Percentiles rank a stretch among this genome's conserved stretches.
Evolutionary conservation across 2,888 invertebrate genomes (phyloP).

Genomic region (Euzophera pinguis): DNA sequence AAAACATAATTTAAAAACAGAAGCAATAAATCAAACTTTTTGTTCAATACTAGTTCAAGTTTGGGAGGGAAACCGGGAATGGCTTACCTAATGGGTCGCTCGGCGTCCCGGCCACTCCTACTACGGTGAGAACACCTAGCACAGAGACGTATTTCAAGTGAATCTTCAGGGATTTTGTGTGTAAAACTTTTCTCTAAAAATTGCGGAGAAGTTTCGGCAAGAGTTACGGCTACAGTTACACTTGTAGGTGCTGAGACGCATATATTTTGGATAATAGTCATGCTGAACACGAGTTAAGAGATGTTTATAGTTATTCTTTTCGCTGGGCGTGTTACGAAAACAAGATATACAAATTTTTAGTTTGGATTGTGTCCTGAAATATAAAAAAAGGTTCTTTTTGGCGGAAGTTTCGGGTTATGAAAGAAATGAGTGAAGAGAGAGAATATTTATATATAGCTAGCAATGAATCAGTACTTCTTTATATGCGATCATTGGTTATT

Average conservation of each 20-base stretch:
- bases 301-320: not conserved
- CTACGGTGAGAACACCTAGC: slow-evolving; percentile 23
- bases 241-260: slow-evolving; percentile 1
- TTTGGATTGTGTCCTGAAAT: not conserved
- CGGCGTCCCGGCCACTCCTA: slow-evolving; percentile 24
- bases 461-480: no score
- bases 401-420: no score
- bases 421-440: no score
- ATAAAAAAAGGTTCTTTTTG: no score
- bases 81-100: slow-evolving; percentile 33
- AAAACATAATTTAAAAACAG: not conserved
- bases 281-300: not conserved
- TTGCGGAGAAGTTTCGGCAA: not conserved
- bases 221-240: not conserved
- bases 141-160: slow-evolving; percentile 30
- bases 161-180: slow-evolving; percentile 5
- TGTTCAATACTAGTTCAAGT: slow-evolving; percentile 12
- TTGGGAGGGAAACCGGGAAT: slow-evolving; percentile 28
- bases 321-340: slow-evolving; percentile 16
- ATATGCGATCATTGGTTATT: no score
- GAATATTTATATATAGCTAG: no score
- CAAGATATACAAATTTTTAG: not conserved
- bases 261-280: slow-evolving; percentile 1
- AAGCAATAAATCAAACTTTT: slow-evolving; percentile 18
- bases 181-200: slow-evolving; percentile 6